phyloP scores from a whole-genome alignment of 2,888 invertebrate genomes.

The Agrotis clavis region DNA sequence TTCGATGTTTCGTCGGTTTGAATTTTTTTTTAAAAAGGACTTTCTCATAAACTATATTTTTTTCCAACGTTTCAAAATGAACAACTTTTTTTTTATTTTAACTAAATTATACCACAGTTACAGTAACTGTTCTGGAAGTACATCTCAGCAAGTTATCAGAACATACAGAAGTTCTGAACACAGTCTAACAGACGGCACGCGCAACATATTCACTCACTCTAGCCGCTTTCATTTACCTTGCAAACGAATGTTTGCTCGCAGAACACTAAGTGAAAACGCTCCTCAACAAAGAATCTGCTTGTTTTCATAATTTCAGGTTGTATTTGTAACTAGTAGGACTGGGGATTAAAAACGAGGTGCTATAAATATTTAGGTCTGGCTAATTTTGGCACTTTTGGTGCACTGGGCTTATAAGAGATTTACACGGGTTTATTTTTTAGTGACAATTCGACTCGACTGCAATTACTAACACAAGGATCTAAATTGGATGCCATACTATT shows the following conservation, averaged over 20 bases:
- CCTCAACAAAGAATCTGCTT: constrained; percentile 9
- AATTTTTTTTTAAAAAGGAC: no score
- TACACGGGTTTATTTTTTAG: no score
- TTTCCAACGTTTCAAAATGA: no score
- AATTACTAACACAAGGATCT: no score
- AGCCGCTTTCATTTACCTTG: constrained; percentile 36
- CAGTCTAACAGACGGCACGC: background rate
- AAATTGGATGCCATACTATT: no score
- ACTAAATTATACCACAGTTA: background rate
- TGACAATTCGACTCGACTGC: no score
- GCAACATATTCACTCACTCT: background rate
- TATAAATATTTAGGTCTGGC: background rate
- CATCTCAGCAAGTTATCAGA: constrained; percentile 1
- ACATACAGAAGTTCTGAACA: constrained; percentile 4
- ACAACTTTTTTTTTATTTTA: no score
- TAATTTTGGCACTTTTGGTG: no score
- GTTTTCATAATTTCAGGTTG: constrained; percentile 4
- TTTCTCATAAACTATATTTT: no score
- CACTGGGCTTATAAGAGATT: no score
- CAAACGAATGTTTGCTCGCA: constrained; percentile 27
- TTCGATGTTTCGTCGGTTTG: no score
- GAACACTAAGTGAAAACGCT: constrained; percentile 17
- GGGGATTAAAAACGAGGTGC: background rate
- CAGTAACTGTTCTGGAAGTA: background rate
- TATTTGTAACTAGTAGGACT: background rate